phyloP scores from a whole-genome alignment of 2,888 invertebrate genomes.

The Heliconius aoede region DNA sequence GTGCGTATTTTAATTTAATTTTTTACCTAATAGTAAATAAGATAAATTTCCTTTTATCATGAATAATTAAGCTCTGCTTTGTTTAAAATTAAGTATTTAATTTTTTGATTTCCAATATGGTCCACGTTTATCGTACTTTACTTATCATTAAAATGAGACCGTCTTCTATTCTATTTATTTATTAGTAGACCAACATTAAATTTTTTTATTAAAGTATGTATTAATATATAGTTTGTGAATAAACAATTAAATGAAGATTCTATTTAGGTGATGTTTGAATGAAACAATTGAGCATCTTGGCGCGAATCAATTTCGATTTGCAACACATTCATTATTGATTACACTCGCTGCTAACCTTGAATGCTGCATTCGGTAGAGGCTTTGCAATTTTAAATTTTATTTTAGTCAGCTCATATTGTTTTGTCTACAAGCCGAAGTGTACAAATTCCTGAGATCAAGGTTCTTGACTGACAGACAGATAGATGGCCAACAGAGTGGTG shows the following conservation, averaged over 20 bases:
- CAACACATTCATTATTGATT: conserved; percentile 11
- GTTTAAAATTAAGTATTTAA: no score
- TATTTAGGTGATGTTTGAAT: conserved; percentile 3
- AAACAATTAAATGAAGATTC: not conserved
- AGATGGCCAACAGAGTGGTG: no score
- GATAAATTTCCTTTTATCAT: no score
- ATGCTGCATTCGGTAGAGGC: not conserved
- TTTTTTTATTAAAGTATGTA: not conserved
- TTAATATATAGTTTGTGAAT: not conserved
- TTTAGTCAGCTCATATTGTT: not conserved
- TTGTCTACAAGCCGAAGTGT: no score
- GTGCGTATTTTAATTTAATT: not conserved
- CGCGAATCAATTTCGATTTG: conserved; percentile 17
- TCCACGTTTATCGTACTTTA: not conserved
- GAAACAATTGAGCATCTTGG: conserved; percentile 15
- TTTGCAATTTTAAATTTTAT: not conserved
- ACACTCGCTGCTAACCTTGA: conserved; percentile 6
- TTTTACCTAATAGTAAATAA: no score
- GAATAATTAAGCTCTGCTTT: no score
- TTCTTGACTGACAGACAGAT: no score
- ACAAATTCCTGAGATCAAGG: no score
- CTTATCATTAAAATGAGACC: not conserved
- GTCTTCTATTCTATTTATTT: not conserved
- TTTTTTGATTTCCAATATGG: no score
- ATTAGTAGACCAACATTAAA: not conserved